Base-by-base conservation (phyloP, 2,113 vertebrate genomes). In the Etheostoma cragini region DNA sequence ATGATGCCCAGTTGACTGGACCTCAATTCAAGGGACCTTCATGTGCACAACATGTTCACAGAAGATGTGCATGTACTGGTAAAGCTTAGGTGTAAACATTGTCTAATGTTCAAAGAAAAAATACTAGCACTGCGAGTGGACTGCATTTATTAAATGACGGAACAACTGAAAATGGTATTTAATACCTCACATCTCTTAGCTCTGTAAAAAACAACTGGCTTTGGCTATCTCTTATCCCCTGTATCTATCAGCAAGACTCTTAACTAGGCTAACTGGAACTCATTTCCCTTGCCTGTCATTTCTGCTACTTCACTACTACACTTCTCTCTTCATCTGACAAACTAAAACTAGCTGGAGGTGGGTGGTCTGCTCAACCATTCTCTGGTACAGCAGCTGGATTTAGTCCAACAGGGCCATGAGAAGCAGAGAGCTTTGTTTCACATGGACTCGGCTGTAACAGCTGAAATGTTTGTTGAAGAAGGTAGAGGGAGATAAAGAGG, bases 291-390 rank as follows among this genome's bases (percentile, higher is more conserved):
- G 30, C 21, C 60, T 49, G 67, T 50, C 54, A 33, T 35, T 53
- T 21, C 53, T 67, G 46, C 35, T 57, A 30, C 3, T 30, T 3
- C 30, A 30, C 30, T 56, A 15, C 38, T 45, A 26, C 30, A 33
- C 42, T 38, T 61, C 33, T 24, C 35, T 67, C 24, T 52, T 46
- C 49, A 46, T 62, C 15, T 53, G 54, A 68, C 52, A 62, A 57
- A 1, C 52, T 77, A 52, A 78, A 70, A 58, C 50, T 26, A 87
- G 57, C 58, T 42, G 26, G 30, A 78, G 78, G 73, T 81, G 69
- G 78, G 81, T 66, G 81, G 77, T 77, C 76, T 14, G 47, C 69
- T 77, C 72, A 21, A 14, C 57, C 65, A 3, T 26, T 73, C 80
- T 78, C 22, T 10, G 2, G 35, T n/a, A 33, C 49, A 77, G 50